These are phyloP conservation scores for Trichonephila inaurata DNA, from an alignment of 1,140 invertebrate genomes.

Conservation along the genomic window DNA sequence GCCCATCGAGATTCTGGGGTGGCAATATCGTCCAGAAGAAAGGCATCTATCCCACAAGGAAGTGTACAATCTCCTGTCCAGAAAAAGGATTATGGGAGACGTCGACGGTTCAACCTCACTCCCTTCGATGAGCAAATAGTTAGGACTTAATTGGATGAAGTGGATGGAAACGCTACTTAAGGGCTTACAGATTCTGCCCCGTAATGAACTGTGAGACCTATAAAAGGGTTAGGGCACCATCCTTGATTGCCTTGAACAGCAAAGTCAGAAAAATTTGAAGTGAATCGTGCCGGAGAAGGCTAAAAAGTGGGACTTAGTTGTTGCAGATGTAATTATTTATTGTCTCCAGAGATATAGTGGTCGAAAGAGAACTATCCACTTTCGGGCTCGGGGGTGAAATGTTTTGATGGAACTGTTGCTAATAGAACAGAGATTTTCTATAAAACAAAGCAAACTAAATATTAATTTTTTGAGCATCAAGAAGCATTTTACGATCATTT, in stretches of 20 bases:
- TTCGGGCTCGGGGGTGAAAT: background rate
- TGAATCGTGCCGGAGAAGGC: background rate
- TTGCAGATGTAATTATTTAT: background rate
- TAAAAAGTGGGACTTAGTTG: background rate
- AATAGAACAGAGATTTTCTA: background rate
- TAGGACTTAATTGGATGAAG: slow-evolving; percentile 66
- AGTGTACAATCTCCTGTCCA: slow-evolving; percentile 20
- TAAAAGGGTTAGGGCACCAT: slow-evolving; percentile 50
- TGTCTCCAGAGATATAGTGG: background rate
- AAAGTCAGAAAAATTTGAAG: slow-evolving; percentile 25
- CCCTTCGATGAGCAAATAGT: slow-evolving; percentile 54
- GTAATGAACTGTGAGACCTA: slow-evolving; percentile 65
- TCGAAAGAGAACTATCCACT: background rate
- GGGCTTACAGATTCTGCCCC: slow-evolving; percentile 35
- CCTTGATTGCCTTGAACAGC: background rate
- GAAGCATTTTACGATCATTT: no score
- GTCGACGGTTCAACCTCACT: slow-evolving; percentile 2
- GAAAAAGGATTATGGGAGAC: background rate
- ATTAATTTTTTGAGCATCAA: no score
- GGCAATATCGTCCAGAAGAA: background rate
- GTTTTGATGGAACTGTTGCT: background rate
- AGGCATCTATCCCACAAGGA: background rate
- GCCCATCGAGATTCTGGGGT: background rate
- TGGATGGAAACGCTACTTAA: slow-evolving; percentile 50
- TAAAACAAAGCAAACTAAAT: background rate